Evolutionary conservation across 2,888 invertebrate species (phyloP), one percentile per base, ranked within the genome.

Genomic region (Ophion slaviceki): DNA sequence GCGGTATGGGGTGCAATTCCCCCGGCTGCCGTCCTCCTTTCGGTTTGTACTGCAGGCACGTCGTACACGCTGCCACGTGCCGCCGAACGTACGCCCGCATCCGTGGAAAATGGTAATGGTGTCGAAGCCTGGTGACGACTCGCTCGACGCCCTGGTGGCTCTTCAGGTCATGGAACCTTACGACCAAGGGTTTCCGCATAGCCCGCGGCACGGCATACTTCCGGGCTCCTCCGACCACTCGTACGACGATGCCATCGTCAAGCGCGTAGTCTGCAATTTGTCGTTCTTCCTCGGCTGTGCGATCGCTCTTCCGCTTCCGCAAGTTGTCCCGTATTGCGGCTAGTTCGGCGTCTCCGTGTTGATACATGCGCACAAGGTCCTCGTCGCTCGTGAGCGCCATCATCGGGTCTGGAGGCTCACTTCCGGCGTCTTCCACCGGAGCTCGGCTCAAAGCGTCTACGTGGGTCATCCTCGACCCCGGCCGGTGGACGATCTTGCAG

Each of bases 391-490:
- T 66, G 64, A 59, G 20, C 83, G 68, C 40, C 68, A 68, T 2
- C 0, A 68, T 11, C 2, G 40, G 28, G 28, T 28, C 28, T 28
- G 28, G 28, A 2, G 28, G 28, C 28, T 28, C 28, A 28, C 28
- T 8, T 70, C 62, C n/a, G n/a, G 11, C 0, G 10, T 11, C 14
- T 28, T 62, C 78, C 2, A 82, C 77, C 1, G 89, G 89, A 0
- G 84, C 78, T 24, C 88, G 72, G 47, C 88, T 88, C 28, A 88
- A 40, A 3, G 88, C 87, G 45, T 89, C 88, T 4, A 87, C 87
- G 61, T 89, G 88, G 14, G 79, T 80, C 85, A 88, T 87, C 14
- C 32, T 72, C 1, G 28, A 47, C 5, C 28, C 28, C 28, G 28
- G 28, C 28, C 2, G 28, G 28, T 28, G 28, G 28, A 1, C 28